Evolutionary conservation across 2,888 invertebrate genomes (phyloP).

Genomic region (Hypolimnas misippus): DNA sequence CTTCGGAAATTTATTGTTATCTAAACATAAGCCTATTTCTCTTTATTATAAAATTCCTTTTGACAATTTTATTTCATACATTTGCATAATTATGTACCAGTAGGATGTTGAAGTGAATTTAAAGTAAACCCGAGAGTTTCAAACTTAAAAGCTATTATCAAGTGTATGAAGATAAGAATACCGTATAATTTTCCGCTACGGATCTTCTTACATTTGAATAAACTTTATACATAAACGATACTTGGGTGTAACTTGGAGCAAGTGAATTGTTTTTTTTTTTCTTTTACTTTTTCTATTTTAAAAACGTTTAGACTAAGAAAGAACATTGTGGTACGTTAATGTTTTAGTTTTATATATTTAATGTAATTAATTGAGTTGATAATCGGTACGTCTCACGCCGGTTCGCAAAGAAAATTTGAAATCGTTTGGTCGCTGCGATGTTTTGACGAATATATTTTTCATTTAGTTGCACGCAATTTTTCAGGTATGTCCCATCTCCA

Average conservation of each 20-base stretch:
- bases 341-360: no score
- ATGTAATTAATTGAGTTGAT: no score
- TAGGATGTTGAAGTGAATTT: background rate
- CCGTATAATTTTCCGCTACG: constrained; percentile 38
- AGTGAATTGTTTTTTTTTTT: constrained; percentile 46
- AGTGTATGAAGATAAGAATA: constrained; percentile 17
- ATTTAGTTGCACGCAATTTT: no score
- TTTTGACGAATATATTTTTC: no score
- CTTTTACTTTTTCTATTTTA: constrained; percentile 34
- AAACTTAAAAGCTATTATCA: constrained; percentile 10
- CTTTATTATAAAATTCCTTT: background rate
- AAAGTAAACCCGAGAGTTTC: constrained; percentile 7
- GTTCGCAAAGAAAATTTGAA: no score
- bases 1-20: background rate
- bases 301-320: constrained; percentile 33
- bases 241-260: constrained; percentile 46
- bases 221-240: constrained; percentile 34
- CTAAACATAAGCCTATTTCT: background rate
- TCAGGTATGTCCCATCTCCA: no score
- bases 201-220: constrained; percentile 20
- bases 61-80: background rate
- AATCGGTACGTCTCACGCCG: no score
- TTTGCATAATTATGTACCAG: background rate
- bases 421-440: no score
- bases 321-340: no score